Percentiles rank a stretch among this genome's conserved stretches.
Conservation (phyloP, 1,140 invertebrate genomes). For the Phymastichus coffea region DNA sequence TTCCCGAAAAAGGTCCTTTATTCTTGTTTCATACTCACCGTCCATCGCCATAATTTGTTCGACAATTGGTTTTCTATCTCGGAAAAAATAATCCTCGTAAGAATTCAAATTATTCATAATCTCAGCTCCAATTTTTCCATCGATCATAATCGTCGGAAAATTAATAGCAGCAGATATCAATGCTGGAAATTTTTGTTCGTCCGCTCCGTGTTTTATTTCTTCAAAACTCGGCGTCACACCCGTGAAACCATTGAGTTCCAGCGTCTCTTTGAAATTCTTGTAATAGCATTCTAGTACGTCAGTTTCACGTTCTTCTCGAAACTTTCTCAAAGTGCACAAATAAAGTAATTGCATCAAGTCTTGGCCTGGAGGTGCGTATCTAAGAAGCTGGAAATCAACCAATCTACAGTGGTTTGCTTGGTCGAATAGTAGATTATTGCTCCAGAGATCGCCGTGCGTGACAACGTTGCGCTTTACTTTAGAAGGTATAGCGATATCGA, state of each 20-base stretch:
- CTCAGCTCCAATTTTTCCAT: conserved; percentile 32
- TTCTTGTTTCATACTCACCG: conserved; percentile 34
- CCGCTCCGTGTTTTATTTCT: conserved; percentile 40
- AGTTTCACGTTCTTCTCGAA: conserved; percentile 36
- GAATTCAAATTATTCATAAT: conserved; percentile 33
- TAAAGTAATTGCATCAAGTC: conserved; percentile 53
- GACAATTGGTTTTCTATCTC: conserved; percentile 34
- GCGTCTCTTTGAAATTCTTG: conserved; percentile 31
- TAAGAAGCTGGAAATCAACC: conserved; percentile 62
- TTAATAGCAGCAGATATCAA: conserved; percentile 39
- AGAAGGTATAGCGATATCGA: conserved; percentile 54
- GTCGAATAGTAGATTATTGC: conserved; percentile 62
- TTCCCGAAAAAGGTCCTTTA: conserved; percentile 42
- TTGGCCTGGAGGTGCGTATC: conserved; percentile 57
- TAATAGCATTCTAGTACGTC: conserved; percentile 50
- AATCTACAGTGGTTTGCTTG: conserved; percentile 55
- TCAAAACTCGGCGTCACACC: conserved; percentile 37
- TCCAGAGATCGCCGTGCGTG: conserved; percentile 64
- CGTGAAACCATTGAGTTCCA: conserved; percentile 21
- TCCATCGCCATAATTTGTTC: conserved; percentile 37
- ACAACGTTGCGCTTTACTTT: conserved; percentile 58
- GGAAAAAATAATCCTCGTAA: conserved; percentile 39
- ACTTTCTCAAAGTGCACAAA: conserved; percentile 40
- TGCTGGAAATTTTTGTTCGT: conserved; percentile 46
- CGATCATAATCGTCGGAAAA: conserved; percentile 44